Percentiles rank a stretch among this genome's conserved stretches.
These are phyloP conservation scores for Orthonyx spaldingii DNA, from an alignment of 2,113 vertebrate genomes.

Conservation along the genomic window DNA sequence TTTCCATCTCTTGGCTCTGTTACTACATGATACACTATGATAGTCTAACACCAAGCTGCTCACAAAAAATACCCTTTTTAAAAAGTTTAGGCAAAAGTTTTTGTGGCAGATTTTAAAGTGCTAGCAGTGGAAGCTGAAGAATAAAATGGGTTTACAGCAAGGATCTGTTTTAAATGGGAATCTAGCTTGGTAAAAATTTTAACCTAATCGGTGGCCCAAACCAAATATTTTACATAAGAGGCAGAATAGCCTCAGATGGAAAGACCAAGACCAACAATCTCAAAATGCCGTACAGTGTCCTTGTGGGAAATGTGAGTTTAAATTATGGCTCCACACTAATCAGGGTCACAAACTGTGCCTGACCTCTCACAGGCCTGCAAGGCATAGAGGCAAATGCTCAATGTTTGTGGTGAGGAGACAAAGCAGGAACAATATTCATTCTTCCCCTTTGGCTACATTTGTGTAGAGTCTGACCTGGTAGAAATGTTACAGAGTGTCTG, in stretches of 20 bases:
- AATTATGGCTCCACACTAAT: neutral
- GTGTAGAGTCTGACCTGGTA: neutral
- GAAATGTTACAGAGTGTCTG: neutral
- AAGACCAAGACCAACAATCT: neutral
- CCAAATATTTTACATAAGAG: neutral
- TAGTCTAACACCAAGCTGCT: neutral
- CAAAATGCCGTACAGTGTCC: neutral
- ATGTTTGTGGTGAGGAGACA: neutral
- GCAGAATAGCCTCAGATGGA: neutral
- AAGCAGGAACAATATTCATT: neutral
- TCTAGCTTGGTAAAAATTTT: neutral
- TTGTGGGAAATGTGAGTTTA: neutral
- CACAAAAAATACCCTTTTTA: neutral
- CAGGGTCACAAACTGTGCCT: neutral
- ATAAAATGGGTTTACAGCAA: neutral
- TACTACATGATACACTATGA: neutral
- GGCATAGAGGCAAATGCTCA: neutral
- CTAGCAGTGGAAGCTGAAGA: neutral
- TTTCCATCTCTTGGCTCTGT: neutral
- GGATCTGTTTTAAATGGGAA: neutral
- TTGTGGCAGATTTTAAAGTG: neutral
- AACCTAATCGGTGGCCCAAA: neutral
- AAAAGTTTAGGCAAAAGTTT: neutral
- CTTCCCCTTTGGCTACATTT: neutral
- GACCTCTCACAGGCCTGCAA: rapidly evolving